phyloP scores from a whole-genome alignment of 2,113 vertebrate species.

The Tachysurus fulvidraco region DNA sequence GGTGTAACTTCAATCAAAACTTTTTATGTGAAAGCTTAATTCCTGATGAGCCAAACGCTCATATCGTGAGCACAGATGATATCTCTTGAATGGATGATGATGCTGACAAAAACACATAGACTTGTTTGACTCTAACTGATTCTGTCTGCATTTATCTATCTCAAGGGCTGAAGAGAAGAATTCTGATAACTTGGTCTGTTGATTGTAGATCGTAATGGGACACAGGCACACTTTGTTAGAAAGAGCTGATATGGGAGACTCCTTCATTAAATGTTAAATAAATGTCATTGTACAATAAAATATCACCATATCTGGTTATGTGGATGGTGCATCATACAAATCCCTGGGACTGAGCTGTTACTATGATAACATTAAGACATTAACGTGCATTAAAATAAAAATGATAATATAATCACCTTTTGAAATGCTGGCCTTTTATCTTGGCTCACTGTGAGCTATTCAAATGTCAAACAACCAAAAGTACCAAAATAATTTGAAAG shows the following conservation, averaged over 20 bases:
- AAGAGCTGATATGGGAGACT: not conserved
- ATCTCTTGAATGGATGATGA: not conserved
- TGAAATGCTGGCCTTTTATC: not conserved
- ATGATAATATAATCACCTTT: not conserved
- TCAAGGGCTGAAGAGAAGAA: not conserved
- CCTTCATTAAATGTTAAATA: not conserved
- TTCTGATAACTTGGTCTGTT: not conserved
- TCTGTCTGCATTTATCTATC: not conserved
- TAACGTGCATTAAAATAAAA: not conserved
- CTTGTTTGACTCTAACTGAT: not conserved
- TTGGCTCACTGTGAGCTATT: not conserved
- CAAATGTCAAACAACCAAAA: not conserved
- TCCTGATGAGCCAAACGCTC: not conserved
- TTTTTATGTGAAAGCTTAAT: not conserved
- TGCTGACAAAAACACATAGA: not conserved
- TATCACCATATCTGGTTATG: not conserved
- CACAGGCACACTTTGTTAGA: not conserved
- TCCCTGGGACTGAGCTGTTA: not conserved
- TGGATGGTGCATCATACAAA: not conserved
- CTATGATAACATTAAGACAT: not conserved
- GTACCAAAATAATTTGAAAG: not conserved
- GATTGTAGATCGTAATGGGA: not conserved
- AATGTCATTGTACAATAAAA: not conserved
- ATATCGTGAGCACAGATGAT: not conserved
- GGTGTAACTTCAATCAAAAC: not conserved